Evolutionary conservation across 2,797 vertebrate species (phyloP).

Genomic region (Helostoma temminkii): DNA sequence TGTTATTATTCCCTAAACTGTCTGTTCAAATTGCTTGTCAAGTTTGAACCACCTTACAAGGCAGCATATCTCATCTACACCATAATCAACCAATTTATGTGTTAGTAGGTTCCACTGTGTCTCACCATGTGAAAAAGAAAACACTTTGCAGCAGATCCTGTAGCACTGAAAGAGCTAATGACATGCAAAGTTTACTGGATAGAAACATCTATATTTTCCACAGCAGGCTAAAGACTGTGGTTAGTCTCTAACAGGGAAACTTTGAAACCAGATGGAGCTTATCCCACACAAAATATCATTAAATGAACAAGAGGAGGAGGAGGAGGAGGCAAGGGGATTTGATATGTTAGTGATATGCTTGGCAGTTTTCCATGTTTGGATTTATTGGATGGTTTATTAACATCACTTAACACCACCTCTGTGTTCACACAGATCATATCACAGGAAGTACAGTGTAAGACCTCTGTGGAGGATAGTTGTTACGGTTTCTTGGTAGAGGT

Average conservation of each 20-base stretch:
- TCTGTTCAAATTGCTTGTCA: no score
- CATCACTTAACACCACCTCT: conserved; percentile 34
- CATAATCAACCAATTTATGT: conserved; percentile 34
- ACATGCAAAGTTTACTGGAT: conserved; percentile 65
- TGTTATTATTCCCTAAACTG: no score
- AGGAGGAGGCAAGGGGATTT: conserved; percentile 46
- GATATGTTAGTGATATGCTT: conserved; percentile 57
- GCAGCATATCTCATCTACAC: background rate
- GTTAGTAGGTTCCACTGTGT: conserved; percentile 35
- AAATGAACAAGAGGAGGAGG: conserved; percentile 43
- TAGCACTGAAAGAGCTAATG: conserved; percentile 56
- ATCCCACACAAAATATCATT: conserved; percentile 67
- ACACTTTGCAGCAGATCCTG: conserved; percentile 40
- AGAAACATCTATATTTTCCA: conserved; percentile 69
- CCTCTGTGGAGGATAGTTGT: conserved; percentile 23
- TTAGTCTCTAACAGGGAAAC: conserved; percentile 69
- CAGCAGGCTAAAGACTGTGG: conserved; percentile 67
- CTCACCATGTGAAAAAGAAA: conserved; percentile 55
- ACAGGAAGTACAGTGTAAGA: conserved; percentile 7
- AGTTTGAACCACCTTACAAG: no score
- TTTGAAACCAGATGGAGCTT: conserved; percentile 75
- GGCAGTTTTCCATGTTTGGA: conserved; percentile 58
- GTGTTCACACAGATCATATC: conserved; percentile 32
- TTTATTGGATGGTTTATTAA: conserved; percentile 49
- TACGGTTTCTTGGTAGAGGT: conserved; percentile 50